A percentile compares a stretch with the other conserved stretches of the same genome.
These are phyloP conservation scores for Gymnothorax reevesii DNA, from an alignment of 2,797 vertebrate genomes.

Conservation along the genomic window DNA sequence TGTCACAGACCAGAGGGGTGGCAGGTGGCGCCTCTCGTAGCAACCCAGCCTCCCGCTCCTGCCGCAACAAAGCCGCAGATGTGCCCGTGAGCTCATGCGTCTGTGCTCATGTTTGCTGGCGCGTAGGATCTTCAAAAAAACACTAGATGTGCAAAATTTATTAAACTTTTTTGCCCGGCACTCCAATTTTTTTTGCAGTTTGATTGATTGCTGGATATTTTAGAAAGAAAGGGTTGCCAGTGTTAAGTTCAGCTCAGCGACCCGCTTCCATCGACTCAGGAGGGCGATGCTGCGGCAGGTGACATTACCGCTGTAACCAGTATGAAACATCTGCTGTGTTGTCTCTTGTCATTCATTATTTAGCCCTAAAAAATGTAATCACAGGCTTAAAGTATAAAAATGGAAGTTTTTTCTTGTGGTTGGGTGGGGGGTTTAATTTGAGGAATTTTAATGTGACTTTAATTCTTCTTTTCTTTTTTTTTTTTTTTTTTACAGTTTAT, in stretches of 20 bases:
- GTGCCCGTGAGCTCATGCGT: neutral
- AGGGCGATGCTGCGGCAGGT: too few relatives aligned
- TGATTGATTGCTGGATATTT: neutral
- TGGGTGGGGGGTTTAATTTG: neutral
- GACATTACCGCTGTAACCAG: too few relatives aligned
- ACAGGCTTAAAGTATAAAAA: neutral
- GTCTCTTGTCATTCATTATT: neutral
- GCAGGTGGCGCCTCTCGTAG: conserved; percentile 35
- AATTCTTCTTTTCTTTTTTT: neutral
- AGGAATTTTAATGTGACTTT: neutral
- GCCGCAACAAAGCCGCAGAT: neutral
- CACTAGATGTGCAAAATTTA: neutral
- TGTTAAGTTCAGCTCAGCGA: neutral
- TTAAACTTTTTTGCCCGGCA: neutral
- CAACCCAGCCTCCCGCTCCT: neutral
- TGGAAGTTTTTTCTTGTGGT: neutral
- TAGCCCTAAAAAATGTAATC: neutral
- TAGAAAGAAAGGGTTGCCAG: neutral
- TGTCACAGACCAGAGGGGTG: conserved; percentile 33
- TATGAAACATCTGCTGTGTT: neutral
- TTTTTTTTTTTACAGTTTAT: too few relatives aligned
- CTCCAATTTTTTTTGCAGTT: neutral
- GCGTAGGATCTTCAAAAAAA: too few relatives aligned
- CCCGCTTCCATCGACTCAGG: too few relatives aligned
- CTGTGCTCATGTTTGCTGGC: too few relatives aligned